Conservation (phyloP, 1,140 invertebrate genomes). For the Phymastichus coffea region DNA sequence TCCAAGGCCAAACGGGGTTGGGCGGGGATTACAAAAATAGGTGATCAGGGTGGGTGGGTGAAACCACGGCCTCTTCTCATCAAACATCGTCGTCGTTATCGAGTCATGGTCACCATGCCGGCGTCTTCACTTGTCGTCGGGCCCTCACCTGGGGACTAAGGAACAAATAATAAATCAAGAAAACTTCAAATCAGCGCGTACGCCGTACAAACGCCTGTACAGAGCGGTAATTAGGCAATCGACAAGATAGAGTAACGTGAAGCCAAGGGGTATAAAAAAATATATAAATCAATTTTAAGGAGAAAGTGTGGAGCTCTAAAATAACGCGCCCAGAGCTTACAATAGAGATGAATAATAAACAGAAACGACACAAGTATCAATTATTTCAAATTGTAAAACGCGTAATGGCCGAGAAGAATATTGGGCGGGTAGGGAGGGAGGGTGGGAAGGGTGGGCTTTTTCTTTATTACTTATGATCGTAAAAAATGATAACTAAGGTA, state of each 20-base stretch:
- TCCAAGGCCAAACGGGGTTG: conserved; percentile 55
- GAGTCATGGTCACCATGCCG: conserved; percentile 46
- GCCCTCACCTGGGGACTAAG: conserved; percentile 30
- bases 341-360: conserved; percentile 1
- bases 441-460: conserved; percentile 44
- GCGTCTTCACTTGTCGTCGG: conserved; percentile 32
- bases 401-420: conserved; percentile 30
- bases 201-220: conserved; percentile 30
- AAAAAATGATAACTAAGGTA: conserved; percentile 42
- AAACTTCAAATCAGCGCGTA: conserved; percentile 22
- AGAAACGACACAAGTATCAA: conserved; percentile 21
- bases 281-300: too few species aligned
- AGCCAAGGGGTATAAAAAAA: conserved; percentile 35
- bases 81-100: conserved; percentile 54
- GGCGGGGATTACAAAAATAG: conserved; percentile 54
- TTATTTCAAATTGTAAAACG: conserved; percentile 7
- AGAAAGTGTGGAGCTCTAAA: too few species aligned
- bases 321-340: too few species aligned
- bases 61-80: conserved; percentile 61
- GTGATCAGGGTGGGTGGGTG: conserved; percentile 60
- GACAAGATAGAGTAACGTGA: conserved; percentile 37
- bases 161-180: too few species aligned
- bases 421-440: conserved; percentile 39
- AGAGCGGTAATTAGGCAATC: conserved; percentile 34
- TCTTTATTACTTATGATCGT: conserved; percentile 40